Conservation (phyloP, 2,113 vertebrate species). For the Pristiophorus japonicus region DNA sequence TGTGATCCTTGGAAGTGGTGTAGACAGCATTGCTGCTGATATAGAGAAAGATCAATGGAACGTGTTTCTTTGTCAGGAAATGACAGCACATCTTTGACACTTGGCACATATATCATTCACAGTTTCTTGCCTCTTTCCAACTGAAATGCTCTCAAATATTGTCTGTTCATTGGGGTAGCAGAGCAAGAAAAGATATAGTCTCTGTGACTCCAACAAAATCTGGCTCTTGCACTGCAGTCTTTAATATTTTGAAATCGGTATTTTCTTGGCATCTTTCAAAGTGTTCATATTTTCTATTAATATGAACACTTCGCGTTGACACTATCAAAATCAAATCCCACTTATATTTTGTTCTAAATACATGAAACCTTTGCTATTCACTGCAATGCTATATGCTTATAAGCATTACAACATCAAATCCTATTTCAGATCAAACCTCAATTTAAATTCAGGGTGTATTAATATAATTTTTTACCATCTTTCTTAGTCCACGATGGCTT, state of each 20-base stretch:
- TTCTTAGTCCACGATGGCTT: neutral
- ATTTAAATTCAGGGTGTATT: neutral
- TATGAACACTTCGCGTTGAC: neutral
- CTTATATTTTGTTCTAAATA: neutral
- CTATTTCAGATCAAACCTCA: neutral
- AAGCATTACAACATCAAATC: neutral
- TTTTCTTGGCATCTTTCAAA: neutral
- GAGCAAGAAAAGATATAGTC: too few species aligned
- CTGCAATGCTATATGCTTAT: neutral
- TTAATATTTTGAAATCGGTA: neutral
- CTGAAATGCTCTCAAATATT: neutral
- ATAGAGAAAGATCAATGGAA: slow-evolving; percentile 11
- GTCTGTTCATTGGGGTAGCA: neutral
- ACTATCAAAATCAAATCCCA: neutral
- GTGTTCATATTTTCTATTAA: neutral
- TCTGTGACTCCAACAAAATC: neutral
- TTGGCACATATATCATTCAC: slow-evolving; percentile 12
- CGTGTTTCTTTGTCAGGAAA: neutral
- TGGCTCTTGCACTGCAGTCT: neutral
- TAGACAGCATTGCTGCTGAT: neutral
- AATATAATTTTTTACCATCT: neutral
- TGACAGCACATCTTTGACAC: slow-evolving; percentile 1
- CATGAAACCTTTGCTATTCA: neutral
- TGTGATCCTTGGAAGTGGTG: slow-evolving; percentile 7
- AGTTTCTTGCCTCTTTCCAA: neutral